These are phyloP conservation scores for Poeciliopsis turrubarensis DNA, from an alignment of 2,113 vertebrate species.

Conservation along the genomic window DNA sequence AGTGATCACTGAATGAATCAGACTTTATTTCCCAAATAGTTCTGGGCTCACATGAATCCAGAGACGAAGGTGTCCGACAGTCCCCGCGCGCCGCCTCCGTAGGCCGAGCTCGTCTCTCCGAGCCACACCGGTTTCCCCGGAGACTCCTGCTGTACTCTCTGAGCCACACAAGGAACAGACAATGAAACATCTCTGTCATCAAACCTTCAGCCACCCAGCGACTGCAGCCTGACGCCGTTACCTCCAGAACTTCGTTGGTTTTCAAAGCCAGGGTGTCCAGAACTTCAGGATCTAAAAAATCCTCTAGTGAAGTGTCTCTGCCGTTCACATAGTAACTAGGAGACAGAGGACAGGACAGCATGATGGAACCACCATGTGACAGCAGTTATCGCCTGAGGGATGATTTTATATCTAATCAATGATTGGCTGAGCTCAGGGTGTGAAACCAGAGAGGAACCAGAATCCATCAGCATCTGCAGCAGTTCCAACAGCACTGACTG, in stretches of 20 bases:
- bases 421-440: no score
- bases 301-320: conserved; percentile 83
- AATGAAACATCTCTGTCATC: background rate
- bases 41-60: conserved; percentile 91
- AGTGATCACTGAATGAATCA: no score
- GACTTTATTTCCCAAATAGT: no score
- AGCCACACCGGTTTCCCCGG: conserved; percentile 89
- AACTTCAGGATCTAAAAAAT: conserved; percentile 89
- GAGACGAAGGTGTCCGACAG: conserved; percentile 90
- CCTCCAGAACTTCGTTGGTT: conserved; percentile 82
- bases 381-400: no score
- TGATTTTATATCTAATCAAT: no score
- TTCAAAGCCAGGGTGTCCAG: conserved; percentile 84
- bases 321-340: conserved; percentile 94
- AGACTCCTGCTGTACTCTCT: conserved; percentile 59
- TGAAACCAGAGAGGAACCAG: no score
- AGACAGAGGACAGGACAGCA: conserved; percentile 3
- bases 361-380: background rate
- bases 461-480: no score
- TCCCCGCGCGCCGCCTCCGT: conserved; percentile 87
- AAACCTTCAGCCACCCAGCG: background rate
- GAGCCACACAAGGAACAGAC: background rate
- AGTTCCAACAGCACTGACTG: no score
- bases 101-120: conserved; percentile 95
- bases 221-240: conserved; percentile 33